Conservation (phyloP, 2,113 vertebrate genomes). For the Panthera leo region DNA sequence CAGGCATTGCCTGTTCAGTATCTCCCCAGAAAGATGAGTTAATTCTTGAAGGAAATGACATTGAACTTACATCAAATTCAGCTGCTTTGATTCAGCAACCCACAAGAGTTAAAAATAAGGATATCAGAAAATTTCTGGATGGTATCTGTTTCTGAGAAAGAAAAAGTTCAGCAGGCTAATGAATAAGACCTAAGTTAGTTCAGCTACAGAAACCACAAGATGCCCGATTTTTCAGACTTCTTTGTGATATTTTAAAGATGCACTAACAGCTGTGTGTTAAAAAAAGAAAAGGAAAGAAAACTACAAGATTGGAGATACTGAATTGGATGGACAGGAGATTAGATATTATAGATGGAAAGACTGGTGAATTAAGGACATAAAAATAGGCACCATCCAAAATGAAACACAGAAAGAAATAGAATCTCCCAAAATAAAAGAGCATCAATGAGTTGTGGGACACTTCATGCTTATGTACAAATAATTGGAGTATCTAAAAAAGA, state of each 20-base stretch:
- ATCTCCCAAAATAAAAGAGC: not conserved
- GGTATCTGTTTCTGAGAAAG: slow-evolving; percentile 89
- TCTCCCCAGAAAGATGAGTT: not conserved
- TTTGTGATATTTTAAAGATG: not conserved
- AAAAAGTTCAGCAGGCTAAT: slow-evolving; percentile 85
- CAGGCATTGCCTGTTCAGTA: slow-evolving; percentile 88
- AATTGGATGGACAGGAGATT: not conserved
- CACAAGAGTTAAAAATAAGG: not conserved
- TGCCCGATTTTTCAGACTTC: not conserved
- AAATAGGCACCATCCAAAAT: not conserved
- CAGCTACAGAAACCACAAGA: not conserved
- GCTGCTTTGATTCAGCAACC: not conserved
- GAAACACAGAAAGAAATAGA: not conserved
- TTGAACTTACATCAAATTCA: not conserved
- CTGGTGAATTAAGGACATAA: not conserved
- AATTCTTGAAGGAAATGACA: not conserved
- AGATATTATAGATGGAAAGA: not conserved
- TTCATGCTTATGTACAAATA: not conserved
- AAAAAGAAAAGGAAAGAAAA: not conserved
- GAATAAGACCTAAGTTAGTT: slow-evolving; percentile 75
- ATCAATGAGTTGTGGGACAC: not conserved
- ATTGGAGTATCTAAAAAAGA: not conserved
- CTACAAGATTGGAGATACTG: not conserved
- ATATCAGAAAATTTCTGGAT: not conserved
- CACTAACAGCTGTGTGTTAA: not conserved